Percentiles rank a stretch among this genome's conserved stretches.
Conservation (phyloP, 2,797 vertebrate species). For the Monodelphis domestica region DNA sequence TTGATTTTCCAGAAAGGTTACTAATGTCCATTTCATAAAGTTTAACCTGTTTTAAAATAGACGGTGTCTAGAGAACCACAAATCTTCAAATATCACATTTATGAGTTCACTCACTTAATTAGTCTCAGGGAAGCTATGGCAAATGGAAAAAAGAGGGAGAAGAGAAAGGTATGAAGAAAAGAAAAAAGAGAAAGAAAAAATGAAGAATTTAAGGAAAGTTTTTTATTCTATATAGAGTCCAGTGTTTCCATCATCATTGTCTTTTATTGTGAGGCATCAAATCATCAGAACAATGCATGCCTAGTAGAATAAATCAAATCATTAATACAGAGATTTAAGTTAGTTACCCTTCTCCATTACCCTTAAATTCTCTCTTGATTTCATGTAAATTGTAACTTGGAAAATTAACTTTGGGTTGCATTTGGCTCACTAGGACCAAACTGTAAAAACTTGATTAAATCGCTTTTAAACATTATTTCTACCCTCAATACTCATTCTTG, state of each 20-base stretch:
- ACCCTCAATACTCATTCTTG: background rate
- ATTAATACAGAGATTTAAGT: constrained; percentile 47
- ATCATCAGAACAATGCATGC: background rate
- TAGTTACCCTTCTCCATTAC: constrained; percentile 25
- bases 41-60: constrained; percentile 63
- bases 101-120: constrained; percentile 42
- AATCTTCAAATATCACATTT: constrained; percentile 28
- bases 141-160: background rate
- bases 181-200: background rate
- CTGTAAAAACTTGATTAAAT: background rate
- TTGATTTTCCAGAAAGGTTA: constrained; percentile 47
- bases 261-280: background rate
- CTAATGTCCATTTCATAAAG: constrained; percentile 42
- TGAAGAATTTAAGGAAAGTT: background rate
- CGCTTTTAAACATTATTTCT: background rate
- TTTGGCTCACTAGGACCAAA: constrained; percentile 19
- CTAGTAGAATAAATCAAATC: constrained; percentile 4
- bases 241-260: background rate
- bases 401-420: constrained; percentile 43
- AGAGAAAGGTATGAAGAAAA: background rate
- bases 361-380: constrained; percentile 47
- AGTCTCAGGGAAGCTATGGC: background rate
- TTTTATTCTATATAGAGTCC: background rate
- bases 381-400: constrained; percentile 8
- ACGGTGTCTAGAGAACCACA: background rate